phyloP scores from a whole-genome alignment of 2,113 vertebrate genomes.

The Ailurus styani region DNA sequence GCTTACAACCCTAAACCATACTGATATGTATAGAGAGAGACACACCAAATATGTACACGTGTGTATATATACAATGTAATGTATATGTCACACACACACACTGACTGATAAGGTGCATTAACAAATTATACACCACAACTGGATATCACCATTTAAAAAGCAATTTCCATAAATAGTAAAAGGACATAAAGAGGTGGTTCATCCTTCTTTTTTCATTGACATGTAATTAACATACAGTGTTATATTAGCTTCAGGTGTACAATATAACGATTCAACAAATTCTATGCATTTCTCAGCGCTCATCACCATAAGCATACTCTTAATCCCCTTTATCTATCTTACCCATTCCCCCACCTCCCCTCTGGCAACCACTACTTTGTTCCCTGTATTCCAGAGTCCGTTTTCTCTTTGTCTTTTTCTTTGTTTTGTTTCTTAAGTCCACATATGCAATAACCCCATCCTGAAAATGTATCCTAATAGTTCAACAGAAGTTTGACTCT shows the following conservation, averaged over 20 bases:
- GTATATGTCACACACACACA: not conserved
- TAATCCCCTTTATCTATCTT: not conserved
- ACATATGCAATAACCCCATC: not conserved
- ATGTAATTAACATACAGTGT: not conserved
- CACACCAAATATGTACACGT: not conserved
- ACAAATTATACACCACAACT: conserved; percentile 32
- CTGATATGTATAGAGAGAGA: not conserved
- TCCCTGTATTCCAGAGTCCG: not conserved
- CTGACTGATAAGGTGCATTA: not conserved
- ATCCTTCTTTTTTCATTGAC: not conserved
- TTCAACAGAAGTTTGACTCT: conserved; percentile 39
- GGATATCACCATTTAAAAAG: not conserved
- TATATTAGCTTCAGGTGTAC: not conserved
- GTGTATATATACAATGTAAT: not conserved
- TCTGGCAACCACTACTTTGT: not conserved
- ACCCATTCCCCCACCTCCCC: not conserved
- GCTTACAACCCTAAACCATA: not conserved
- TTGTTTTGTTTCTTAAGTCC: not conserved
- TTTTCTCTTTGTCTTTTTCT: not conserved
- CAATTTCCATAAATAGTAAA: conserved; percentile 21
- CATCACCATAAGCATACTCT: not conserved
- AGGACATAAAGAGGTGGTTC: not conserved
- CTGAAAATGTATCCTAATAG: conserved; percentile 45
- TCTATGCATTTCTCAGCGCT: not conserved
- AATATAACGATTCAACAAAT: not conserved